A percentile compares a stretch with the other conserved stretches of the same genome.
Evolutionary conservation across 2,888 invertebrate species (phyloP).

Genomic region (Drosophila mayaguana): DNA sequence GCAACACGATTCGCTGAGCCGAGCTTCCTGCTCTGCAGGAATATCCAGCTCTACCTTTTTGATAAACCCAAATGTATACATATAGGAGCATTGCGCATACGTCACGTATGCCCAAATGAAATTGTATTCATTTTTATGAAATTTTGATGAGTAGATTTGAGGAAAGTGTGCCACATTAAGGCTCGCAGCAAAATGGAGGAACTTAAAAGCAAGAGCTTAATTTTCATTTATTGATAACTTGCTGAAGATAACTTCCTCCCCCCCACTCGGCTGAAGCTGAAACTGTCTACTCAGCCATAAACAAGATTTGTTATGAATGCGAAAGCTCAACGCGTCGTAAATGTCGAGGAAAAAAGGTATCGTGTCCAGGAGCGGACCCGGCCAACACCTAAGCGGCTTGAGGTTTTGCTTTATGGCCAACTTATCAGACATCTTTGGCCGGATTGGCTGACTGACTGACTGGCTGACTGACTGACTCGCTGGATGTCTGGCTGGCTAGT

Average conservation of each 20-base stretch:
- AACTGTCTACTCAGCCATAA: conserved; percentile 54
- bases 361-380: conserved; percentile 1
- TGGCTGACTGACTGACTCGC: too few species aligned
- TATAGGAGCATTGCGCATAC: conserved; percentile 37
- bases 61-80: too few species aligned
- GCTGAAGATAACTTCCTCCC: background rate
- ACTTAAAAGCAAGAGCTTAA: conserved; percentile 15
- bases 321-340: conserved; percentile 33
- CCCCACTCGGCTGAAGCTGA: background rate
- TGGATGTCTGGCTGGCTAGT: too few species aligned
- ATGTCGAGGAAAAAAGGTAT: conserved; percentile 7
- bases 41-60: background rate
- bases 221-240: conserved; percentile 39
- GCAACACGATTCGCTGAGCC: conserved; percentile 36
- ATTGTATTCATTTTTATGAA: conserved; percentile 33
- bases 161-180: conserved; percentile 7
- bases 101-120: conserved; percentile 35
- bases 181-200: background rate
- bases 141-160: conserved; percentile 29
- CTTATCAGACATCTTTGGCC: conserved; percentile 40
- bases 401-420: conserved; percentile 35
- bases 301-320: conserved; percentile 32
- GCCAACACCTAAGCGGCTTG: conserved; percentile 34
- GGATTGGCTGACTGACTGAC: background rate
- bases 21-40: background rate